Evolutionary conservation across 2,797 vertebrate species (phyloP).

Genomic region (Euphonia xanthogaster): DNA sequence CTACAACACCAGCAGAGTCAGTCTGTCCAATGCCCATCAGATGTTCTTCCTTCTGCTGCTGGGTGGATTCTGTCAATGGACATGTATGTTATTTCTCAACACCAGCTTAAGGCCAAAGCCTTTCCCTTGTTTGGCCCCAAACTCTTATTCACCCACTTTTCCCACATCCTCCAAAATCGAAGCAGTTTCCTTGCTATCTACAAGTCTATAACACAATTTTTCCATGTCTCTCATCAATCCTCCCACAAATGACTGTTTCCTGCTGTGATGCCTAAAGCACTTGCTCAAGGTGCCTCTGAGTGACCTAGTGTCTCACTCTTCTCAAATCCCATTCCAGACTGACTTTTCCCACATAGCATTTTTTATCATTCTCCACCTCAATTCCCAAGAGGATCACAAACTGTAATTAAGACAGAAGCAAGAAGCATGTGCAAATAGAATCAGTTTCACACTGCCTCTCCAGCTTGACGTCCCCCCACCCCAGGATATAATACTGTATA

Average conservation of each 20-base stretch:
- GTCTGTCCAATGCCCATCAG: background rate
- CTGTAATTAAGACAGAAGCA: background rate
- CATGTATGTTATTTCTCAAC: background rate
- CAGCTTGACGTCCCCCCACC: background rate
- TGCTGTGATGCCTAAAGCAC: background rate
- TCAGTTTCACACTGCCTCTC: background rate
- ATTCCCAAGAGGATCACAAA: background rate
- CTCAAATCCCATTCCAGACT: background rate
- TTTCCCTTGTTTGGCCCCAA: background rate
- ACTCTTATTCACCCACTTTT: background rate
- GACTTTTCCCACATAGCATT: background rate
- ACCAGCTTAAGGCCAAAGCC: background rate
- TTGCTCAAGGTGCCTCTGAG: background rate
- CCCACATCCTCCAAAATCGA: background rate
- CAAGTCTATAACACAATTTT: background rate
- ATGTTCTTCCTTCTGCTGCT: constrained; percentile 8
- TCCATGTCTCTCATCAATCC: background rate
- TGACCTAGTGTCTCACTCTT: background rate
- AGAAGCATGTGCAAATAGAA: background rate
- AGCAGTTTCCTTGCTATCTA: background rate
- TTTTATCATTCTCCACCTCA: background rate
- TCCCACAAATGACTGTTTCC: background rate
- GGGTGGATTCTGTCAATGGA: constrained; percentile 48
- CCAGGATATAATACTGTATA: too few species aligned
- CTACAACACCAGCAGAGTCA: background rate